Percentiles rank a stretch among this genome's conserved stretches.
These are phyloP conservation scores for Candidula unifasciata DNA, from an alignment of 2,888 invertebrate species.

Conservation along the genomic window DNA sequence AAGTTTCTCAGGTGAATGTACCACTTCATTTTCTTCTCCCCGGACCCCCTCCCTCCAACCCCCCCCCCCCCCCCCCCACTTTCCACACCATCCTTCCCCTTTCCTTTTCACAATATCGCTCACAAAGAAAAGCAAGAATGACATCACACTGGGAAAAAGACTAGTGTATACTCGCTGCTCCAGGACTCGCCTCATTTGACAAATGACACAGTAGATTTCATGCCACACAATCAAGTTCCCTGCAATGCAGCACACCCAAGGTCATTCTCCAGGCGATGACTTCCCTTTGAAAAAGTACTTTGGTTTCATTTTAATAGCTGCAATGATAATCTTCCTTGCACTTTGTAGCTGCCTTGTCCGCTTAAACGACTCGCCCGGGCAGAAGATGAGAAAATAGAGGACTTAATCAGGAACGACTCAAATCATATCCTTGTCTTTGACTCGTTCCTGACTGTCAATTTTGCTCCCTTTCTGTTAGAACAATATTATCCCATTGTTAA, in stretches of 20 bases:
- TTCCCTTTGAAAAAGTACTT: constrained; percentile 19
- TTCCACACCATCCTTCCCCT: too few species aligned
- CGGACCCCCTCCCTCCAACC: too few species aligned
- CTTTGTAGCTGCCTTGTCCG: neutral
- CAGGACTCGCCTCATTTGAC: constrained; percentile 26
- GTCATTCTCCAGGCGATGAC: constrained; percentile 1
- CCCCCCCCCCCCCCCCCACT: too few species aligned
- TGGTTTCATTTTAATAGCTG: constrained; percentile 13
- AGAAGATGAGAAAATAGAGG: neutral
- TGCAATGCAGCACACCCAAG: neutral
- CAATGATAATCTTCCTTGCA: constrained; percentile 16
- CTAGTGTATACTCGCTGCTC: constrained; percentile 8
- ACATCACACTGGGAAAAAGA: constrained; percentile 34
- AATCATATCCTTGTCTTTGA: neutral
- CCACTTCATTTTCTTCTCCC: too few species aligned
- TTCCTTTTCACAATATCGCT: neutral
- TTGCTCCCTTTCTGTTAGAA: neutral
- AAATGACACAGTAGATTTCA: constrained; percentile 24
- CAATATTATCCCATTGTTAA: neutral
- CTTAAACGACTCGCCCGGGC: neutral
- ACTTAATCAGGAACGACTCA: neutral
- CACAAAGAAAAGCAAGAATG: constrained; percentile 4
- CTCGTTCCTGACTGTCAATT: neutral
- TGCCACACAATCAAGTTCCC: neutral
- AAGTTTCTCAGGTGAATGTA: constrained; percentile 27